Base-by-base conservation (phyloP, 2,797 vertebrate species). In the Adrianichthys oophorus region DNA sequence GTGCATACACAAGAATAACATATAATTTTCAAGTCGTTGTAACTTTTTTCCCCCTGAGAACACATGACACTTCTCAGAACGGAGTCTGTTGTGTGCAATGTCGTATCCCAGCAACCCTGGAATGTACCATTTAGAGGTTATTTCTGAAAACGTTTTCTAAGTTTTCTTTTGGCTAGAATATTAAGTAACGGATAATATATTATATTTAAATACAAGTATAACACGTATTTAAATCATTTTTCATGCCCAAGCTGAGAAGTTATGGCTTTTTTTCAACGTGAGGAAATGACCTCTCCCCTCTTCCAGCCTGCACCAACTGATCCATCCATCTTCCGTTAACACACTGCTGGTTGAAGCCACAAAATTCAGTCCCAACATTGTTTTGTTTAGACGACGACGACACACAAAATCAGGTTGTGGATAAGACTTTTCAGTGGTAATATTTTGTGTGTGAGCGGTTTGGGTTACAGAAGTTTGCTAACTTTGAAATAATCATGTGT, bases 21-120 rank as follows among this genome's bases (percentile, higher is more conserved):
- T 37, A 10, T 37, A 1, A 3, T 37, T 37, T 37, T 37, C 10
- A 37, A 12, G 2, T 3, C 2, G 12, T 37, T 12, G 12, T n/a
- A 5, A n/a, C 5, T 17, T 13, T 5, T 23, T 42, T 26, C 12
- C n/a, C 17, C 6, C 4, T 16, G 15, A 14, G 4, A 53, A 40
- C 48, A 42, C 29, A 26, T 18, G 32, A 41, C 42, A 5, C 21
- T 41, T 24, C 4, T 7, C 23, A 21, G 17, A 16, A 56, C 37
- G 4, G 29, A 15, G 10, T 60, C 51, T 65, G 52, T 76, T 62
- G 83, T 82, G 59, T 70, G 56, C 56, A 41, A 15, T 14, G 29
- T 17, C 23, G 86, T 91, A 70, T 87, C 91, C 53, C 70, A 85
- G 90, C 83, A 87, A 92, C 89, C 10, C n/a, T 6, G 76, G 84